These are phyloP conservation scores for Percina caprodes DNA, from an alignment of 2,113 vertebrate genomes.

Conservation along the genomic window DNA sequence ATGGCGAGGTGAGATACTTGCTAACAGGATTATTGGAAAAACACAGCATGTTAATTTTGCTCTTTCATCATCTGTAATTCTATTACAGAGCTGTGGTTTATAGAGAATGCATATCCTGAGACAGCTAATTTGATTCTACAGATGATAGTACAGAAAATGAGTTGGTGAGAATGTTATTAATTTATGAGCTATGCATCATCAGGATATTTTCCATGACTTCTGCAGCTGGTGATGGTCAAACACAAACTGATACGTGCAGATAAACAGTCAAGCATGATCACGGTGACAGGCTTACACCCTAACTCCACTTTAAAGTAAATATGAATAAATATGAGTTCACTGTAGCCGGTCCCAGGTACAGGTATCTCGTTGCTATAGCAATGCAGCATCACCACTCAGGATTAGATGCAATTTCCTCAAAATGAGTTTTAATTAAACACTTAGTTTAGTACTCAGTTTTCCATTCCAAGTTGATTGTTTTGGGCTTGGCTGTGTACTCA, in stretches of 20 bases:
- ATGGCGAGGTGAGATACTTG: conserved; percentile 91
- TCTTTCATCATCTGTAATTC: conserved; percentile 10
- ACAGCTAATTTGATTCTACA: conserved; percentile 14
- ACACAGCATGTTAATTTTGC: conserved; percentile 1
- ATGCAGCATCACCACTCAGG: conserved; percentile 39
- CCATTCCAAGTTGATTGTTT: conserved; percentile 67
- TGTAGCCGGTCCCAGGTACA: conserved; percentile 21
- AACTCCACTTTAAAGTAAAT: conserved; percentile 2
- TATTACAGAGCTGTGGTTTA: conserved; percentile 20
- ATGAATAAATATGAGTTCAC: conserved; percentile 28
- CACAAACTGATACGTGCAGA: not conserved
- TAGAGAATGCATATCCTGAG: conserved; percentile 23
- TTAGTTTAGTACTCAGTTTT: conserved; percentile 68
- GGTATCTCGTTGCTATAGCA: conserved; percentile 54
- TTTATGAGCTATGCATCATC: conserved; percentile 6
- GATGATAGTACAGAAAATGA: conserved; percentile 31
- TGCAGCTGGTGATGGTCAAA: conserved; percentile 2
- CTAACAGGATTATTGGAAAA: conserved; percentile 18
- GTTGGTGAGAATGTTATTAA: conserved; percentile 12
- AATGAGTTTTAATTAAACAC: conserved; percentile 79
- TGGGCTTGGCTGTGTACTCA: conserved; percentile 37
- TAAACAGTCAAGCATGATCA: not conserved
- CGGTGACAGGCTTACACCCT: not conserved
- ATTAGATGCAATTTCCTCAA: conserved; percentile 65
- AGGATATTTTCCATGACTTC: not conserved